Evolutionary conservation across 2,113 vertebrate species (phyloP).

Genomic region (Bubo bubo): DNA sequence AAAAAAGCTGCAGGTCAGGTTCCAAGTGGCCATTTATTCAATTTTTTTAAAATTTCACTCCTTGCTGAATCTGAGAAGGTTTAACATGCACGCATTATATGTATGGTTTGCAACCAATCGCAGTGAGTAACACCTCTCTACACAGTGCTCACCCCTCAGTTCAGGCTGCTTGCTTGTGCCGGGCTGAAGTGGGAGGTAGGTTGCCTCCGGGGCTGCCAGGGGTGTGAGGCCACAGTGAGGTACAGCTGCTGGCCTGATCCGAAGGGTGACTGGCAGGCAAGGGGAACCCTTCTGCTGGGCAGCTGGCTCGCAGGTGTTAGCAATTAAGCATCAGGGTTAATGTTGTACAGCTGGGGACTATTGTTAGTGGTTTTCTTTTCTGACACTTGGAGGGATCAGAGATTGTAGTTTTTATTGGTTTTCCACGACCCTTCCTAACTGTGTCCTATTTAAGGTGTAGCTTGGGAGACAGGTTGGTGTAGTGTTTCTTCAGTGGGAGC

Average conservation of each 20-base stretch:
- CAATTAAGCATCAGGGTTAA: rapidly evolving
- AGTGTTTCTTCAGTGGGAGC: rapidly evolving
- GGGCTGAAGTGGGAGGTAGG: neutral
- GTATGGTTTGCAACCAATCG: neutral
- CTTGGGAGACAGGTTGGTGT: neutral
- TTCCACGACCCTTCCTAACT: neutral
- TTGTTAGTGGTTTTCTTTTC: neutral
- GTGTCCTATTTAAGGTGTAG: neutral
- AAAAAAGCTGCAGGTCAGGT: neutral
- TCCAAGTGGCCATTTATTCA: neutral
- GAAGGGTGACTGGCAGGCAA: too few species aligned
- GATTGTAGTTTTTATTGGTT: neutral
- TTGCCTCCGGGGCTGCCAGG: rapidly evolving
- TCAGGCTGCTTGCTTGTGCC: neutral
- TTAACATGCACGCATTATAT: rapidly evolving
- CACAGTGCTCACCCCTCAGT: neutral
- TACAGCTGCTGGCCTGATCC: neutral
- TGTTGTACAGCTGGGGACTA: neutral
- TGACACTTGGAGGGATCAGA: neutral
- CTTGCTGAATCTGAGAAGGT: neutral
- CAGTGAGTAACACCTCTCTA: neutral
- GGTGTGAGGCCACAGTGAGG: rapidly evolving
- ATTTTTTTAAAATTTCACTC: neutral
- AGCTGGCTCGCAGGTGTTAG: rapidly evolving
- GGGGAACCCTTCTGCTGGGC: neutral